phyloP scores from a whole-genome alignment of 2,797 vertebrate species.

The Microcaecilia unicolor region DNA sequence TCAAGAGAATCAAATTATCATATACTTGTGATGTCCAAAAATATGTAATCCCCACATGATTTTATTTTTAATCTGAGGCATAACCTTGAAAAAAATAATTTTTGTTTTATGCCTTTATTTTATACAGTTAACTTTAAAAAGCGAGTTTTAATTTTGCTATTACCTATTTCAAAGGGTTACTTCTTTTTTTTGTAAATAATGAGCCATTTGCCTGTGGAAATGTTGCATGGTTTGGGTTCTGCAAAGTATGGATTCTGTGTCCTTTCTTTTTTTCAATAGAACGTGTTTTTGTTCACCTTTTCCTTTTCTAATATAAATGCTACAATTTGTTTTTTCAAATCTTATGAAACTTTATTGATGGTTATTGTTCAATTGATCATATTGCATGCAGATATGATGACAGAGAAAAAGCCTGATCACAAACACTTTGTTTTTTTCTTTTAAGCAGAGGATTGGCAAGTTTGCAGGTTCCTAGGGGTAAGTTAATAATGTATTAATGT shows the following conservation, averaged over 20 bases:
- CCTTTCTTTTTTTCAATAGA: slow-evolving; percentile 28
- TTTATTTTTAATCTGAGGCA: slow-evolving; percentile 27
- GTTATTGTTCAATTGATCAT: slow-evolving; percentile 88
- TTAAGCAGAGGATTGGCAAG: slow-evolving; percentile 85
- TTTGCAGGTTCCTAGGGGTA: slow-evolving; percentile 83
- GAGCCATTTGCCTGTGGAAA: slow-evolving; percentile 12
- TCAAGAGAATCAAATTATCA: slow-evolving; percentile 42
- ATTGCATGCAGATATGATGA: slow-evolving; percentile 95
- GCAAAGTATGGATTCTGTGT: slow-evolving; percentile 19
- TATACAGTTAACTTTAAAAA: no score
- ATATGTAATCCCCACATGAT: slow-evolving; percentile 23
- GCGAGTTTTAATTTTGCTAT: no score
- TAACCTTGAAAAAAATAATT: slow-evolving; percentile 27
- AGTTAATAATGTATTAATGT: slow-evolving; percentile 65
- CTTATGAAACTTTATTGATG: slow-evolving; percentile 96
- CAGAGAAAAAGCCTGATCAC: slow-evolving; percentile 85
- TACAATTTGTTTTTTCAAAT: slow-evolving; percentile 69
- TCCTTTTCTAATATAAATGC: no score
- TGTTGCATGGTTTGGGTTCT: slow-evolving; percentile 12
- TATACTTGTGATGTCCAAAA: slow-evolving; percentile 48
- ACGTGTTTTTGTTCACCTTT: slow-evolving; percentile 37
- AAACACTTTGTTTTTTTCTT: slow-evolving; percentile 70
- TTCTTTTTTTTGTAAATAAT: no score
- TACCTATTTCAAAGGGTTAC: no score
- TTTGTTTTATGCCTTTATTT: background rate